Conservation (phyloP, 2,113 vertebrate species). For the Trogon melanurus region DNA sequence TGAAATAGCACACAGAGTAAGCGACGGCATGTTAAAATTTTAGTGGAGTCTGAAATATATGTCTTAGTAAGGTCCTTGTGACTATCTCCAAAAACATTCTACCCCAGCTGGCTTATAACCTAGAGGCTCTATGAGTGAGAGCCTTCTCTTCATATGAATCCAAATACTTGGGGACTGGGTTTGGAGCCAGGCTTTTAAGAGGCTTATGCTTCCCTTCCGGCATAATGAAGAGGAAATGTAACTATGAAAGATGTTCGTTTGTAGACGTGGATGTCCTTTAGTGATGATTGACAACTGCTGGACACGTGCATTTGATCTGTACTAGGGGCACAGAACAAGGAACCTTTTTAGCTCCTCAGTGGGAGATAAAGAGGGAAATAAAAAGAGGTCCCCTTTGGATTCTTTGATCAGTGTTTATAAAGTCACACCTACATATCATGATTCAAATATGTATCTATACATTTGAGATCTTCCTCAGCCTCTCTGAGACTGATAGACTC, state of each 20-base stretch:
- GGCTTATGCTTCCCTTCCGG: background rate
- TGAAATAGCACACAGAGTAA: background rate
- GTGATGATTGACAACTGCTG: background rate
- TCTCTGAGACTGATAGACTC: background rate
- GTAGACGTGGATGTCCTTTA: background rate
- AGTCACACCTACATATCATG: background rate
- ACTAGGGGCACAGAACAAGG: background rate
- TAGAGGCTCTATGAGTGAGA: background rate
- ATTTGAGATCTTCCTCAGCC: background rate
- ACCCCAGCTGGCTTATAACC: background rate
- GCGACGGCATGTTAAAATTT: background rate
- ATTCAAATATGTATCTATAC: background rate
- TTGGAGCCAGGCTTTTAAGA: background rate
- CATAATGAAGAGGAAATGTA: background rate
- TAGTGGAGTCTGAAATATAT: background rate
- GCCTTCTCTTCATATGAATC: background rate
- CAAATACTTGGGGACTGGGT: background rate
- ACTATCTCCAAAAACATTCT: background rate
- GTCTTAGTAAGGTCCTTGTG: background rate
- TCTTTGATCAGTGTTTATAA: background rate
- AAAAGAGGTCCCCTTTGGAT: background rate
- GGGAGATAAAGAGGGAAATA: background rate
- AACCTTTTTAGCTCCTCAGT: background rate
- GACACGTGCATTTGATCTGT: background rate
- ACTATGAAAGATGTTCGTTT: background rate